Base-by-base conservation (phyloP, 1,140 invertebrate species). In the Potamilus streckersoni region DNA sequence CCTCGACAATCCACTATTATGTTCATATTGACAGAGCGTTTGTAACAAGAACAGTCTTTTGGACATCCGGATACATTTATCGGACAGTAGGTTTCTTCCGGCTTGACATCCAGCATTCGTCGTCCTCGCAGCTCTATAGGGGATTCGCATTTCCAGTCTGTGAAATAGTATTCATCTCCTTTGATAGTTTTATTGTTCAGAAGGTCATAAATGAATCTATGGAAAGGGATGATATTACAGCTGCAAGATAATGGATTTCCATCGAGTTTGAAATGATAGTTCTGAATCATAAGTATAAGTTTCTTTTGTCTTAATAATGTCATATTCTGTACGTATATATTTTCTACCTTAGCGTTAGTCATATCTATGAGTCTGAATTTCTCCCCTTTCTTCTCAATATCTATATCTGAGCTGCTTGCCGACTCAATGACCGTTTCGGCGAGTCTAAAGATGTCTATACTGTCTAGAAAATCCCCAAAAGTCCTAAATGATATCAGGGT, bases 1-100 rank as follows among this genome's bases (percentile, higher is more conserved):
- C 71, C 56, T 61, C 81, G 61, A 73, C 84, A 85, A 69, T 85
- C 82, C 31, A 85, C 82, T 61, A 83, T 84, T 15, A 80, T 79
- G 15, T 75, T 76, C 15, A 73, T 61, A n/a, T 65, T 74, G 2
- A 75, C 58, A 17, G 78, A 76, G 16, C 84, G 74, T 57, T 79
- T 27, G 62, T 80, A 83, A 71, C 84, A 85, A 8, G 27, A 56
- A 56, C 84, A 85, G 4, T 63, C 57, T 0, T 20, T 3, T 23
- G 84, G 84, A 66, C 84, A 85, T 0, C 64, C 49, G 20, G 55
- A 14, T 1, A 78, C 60, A 27, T 75, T 56, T 15, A 62, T 56
- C 13, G 55, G 60, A 63, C 84, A 85, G 55, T 85, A 85, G 0
- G 82, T 83, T 49, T 84, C 80, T 14, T 81, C 60, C 57, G 78